Evolutionary conservation across 1,140 invertebrate species (phyloP).

Genomic region (Drosophila equinoxialis): DNA sequence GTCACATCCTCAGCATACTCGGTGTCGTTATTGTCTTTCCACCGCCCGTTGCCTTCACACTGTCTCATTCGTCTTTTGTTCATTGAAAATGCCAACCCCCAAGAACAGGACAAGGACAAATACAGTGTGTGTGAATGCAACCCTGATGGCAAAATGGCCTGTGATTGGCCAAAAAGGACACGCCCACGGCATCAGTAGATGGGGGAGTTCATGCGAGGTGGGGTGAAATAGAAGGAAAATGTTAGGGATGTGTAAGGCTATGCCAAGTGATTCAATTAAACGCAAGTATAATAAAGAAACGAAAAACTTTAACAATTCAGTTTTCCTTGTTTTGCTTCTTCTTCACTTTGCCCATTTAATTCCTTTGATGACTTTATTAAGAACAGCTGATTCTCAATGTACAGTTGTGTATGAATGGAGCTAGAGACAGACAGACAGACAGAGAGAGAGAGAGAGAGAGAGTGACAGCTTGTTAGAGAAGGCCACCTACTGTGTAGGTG

Average conservation of each 20-base stretch:
- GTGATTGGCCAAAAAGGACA: conserved; percentile 57
- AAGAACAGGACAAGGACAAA: conserved; percentile 40
- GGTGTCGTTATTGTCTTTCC: conserved; percentile 42
- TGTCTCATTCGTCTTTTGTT: background rate
- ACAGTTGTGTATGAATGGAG: conserved; percentile 55
- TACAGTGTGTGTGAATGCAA: conserved; percentile 17
- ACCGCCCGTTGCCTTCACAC: background rate
- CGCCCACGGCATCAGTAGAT: conserved; percentile 22
- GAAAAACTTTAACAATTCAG: conserved; percentile 27
- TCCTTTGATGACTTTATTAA: conserved; percentile 32
- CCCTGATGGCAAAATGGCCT: conserved; percentile 22
- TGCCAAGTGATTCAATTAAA: conserved; percentile 71
- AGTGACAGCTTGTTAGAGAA: background rate
- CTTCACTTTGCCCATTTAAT: conserved; percentile 20
- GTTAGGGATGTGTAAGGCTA: conserved; percentile 54
- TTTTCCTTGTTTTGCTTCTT: background rate
- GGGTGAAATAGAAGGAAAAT: background rate
- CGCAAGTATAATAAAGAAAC: conserved; percentile 54
- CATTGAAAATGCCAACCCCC: conserved; percentile 12
- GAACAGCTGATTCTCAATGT: conserved; percentile 32
- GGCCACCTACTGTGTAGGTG: background rate
- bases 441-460: background rate
- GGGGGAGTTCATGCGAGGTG: background rate
- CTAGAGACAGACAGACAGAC: too few species aligned
- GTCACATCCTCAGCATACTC: conserved; percentile 51